Evolutionary conservation across 2,113 vertebrate genomes (phyloP).

Genomic region (Rhea pennata): DNA sequence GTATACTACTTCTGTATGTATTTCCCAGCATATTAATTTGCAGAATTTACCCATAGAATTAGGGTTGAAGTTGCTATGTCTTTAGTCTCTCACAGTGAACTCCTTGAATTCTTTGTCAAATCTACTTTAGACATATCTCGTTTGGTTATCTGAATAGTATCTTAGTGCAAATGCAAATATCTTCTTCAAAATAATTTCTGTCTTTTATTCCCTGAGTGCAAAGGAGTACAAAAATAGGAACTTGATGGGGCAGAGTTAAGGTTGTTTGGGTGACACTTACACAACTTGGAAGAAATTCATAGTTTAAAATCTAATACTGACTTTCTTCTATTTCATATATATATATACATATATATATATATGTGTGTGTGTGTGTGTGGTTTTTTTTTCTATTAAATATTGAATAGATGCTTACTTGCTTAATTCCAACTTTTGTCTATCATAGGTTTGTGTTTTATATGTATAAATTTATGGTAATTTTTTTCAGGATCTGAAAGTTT

Average conservation of each 20-base stretch:
- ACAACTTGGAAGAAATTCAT: no score
- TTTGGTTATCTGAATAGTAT: not conserved
- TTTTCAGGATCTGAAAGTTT: not conserved
- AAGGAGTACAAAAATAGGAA: not conserved
- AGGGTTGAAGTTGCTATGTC: not conserved
- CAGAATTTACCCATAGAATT: not conserved
- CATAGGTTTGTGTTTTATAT: not conserved
- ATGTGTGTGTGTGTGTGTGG: no score
- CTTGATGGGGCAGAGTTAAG: not conserved
- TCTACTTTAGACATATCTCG: not conserved
- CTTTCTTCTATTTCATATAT: not conserved
- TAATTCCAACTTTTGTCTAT: rapidly evolving
- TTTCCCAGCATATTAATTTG: not conserved
- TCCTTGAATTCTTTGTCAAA: not conserved
- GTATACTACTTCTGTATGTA: not conserved
- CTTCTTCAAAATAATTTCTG: not conserved
- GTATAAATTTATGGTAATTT: not conserved
- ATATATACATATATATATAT: no score
- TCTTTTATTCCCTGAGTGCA: not conserved
- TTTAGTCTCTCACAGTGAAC: not conserved
- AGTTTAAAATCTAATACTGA: not conserved
- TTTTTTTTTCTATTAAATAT: not conserved
- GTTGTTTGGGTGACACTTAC: not conserved
- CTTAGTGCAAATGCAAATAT: not conserved
- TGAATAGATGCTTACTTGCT: not conserved